phyloP scores from a whole-genome alignment of 1,140 invertebrate species.

The Aphidius gifuensis region DNA sequence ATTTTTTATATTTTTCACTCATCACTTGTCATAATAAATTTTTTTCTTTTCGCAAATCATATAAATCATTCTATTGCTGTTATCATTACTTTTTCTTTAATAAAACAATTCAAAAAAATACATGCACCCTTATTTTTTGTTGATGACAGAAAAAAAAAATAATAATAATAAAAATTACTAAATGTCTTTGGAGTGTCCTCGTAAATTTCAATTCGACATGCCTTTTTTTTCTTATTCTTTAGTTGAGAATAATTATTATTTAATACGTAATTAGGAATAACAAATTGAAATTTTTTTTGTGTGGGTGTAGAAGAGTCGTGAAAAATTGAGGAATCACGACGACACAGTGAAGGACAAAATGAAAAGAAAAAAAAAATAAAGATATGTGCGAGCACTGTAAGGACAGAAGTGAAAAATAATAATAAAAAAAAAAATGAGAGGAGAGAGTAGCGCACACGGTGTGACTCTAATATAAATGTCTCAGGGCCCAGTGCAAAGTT shows the following conservation, averaged over 20 bases:
- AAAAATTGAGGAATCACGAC: conserved; percentile 13
- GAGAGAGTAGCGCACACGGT: conserved; percentile 19
- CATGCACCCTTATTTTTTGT: too few relatives aligned
- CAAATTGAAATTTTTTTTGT: conserved; percentile 32
- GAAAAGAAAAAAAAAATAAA: conserved; percentile 18
- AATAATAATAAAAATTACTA: neutral
- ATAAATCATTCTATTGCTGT: too few relatives aligned
- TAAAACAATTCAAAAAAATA: too few relatives aligned
- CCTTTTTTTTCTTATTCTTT: neutral
- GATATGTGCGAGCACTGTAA: conserved; percentile 4
- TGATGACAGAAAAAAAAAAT: neutral
- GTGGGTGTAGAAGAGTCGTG: conserved; percentile 11
- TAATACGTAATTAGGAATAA: conserved; percentile 48
- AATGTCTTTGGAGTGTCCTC: conserved; percentile 3
- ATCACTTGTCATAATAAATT: too few relatives aligned
- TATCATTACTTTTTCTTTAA: too few relatives aligned
- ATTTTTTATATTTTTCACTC: too few relatives aligned
- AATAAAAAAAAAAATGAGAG: conserved; percentile 24
- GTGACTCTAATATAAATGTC: conserved; percentile 55
- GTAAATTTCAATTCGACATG: conserved; percentile 36
- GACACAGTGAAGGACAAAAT: conserved; percentile 15
- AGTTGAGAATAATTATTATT: conserved; percentile 39
- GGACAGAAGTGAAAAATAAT: conserved; percentile 21
- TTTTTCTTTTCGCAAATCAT: too few relatives aligned
- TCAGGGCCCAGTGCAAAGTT: conserved; percentile 38